These are phyloP conservation scores for Beaufortia kweichowensis DNA, from an alignment of 2,113 vertebrate genomes.

Conservation along the genomic window DNA sequence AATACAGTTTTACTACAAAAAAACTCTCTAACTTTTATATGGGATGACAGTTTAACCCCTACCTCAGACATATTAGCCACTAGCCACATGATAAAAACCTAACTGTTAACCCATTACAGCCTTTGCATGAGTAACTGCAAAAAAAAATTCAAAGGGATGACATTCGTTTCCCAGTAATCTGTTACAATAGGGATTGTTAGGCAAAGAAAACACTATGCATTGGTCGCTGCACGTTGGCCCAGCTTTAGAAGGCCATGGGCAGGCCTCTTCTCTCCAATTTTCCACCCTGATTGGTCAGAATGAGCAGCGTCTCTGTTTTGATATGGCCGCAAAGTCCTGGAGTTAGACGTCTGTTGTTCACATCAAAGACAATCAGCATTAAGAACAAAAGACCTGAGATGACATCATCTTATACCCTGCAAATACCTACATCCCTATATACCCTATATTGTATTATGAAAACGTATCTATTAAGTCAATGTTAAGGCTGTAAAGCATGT, in stretches of 20 bases:
- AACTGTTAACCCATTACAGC: constrained; percentile 17
- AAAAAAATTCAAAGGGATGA: constrained; percentile 60
- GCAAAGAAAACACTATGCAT: constrained; percentile 50
- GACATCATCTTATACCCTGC: constrained; percentile 60
- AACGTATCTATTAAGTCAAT: neutral
- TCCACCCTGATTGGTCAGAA: constrained; percentile 80
- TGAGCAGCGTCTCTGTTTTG: constrained; percentile 66
- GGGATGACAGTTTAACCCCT: neutral
- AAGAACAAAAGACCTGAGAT: constrained; percentile 55
- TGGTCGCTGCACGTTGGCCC: neutral
- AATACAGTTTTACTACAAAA: too few species aligned
- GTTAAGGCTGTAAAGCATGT: neutral
- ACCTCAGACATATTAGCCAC: neutral
- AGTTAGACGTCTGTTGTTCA: constrained; percentile 11
- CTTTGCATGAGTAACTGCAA: constrained; percentile 32
- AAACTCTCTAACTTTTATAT: too few species aligned
- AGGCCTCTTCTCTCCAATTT: constrained; percentile 76
- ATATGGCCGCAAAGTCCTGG: constrained; percentile 58
- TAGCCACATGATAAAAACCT: neutral
- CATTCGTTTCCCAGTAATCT: constrained; percentile 62
- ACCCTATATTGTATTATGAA: constrained; percentile 3
- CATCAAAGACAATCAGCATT: constrained; percentile 43
- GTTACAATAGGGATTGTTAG: constrained; percentile 63
- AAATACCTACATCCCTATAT: constrained; percentile 49
- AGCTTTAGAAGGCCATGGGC: constrained; percentile 36